phyloP scores from a whole-genome alignment of 2,888 invertebrate genomes.

The Dimorphilus gyrociliatus region DNA sequence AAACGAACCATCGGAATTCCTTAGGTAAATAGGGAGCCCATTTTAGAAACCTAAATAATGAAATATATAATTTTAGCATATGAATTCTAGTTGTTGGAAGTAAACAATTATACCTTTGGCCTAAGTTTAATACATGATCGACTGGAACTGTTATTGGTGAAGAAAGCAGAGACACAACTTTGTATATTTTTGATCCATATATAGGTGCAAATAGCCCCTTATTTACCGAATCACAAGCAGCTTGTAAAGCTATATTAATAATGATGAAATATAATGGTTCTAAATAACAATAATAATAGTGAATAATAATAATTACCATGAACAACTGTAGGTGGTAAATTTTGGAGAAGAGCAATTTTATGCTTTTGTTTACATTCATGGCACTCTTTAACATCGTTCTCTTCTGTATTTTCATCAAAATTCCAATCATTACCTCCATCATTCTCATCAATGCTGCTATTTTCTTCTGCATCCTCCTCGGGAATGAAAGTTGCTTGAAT shows the following conservation, averaged over 20 bases:
- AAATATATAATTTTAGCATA: background rate
- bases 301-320: too few relatives aligned
- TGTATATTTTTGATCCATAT: slow-evolving; percentile 64
- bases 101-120: slow-evolving; percentile 53
- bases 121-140: slow-evolving; percentile 49
- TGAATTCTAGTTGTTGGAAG: too few relatives aligned
- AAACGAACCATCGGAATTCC: slow-evolving; percentile 46
- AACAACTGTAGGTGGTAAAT: slow-evolving; percentile 67
- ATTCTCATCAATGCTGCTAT: slow-evolving; percentile 5
- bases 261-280: slow-evolving; percentile 1
- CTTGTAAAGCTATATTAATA: slow-evolving; percentile 55
- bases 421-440: slow-evolving; percentile 1
- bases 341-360: slow-evolving; percentile 65
- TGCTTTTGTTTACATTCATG: slow-evolving; percentile 69
- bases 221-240: slow-evolving; percentile 79
- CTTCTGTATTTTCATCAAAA: slow-evolving; percentile 7
- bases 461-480: slow-evolving; percentile 6
- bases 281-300: too few relatives aligned
- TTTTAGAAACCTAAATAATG: slow-evolving; percentile 47
- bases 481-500: slow-evolving; percentile 39
- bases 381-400: slow-evolving; percentile 45
- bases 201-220: slow-evolving; percentile 77
- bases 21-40: slow-evolving; percentile 52
- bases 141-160: slow-evolving; percentile 73
- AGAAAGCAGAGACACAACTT: slow-evolving; percentile 58